Percentiles rank a stretch among this genome's conserved stretches.
Conservation (phyloP, 2,888 invertebrate genomes). For the Drosophila prolongata region DNA sequence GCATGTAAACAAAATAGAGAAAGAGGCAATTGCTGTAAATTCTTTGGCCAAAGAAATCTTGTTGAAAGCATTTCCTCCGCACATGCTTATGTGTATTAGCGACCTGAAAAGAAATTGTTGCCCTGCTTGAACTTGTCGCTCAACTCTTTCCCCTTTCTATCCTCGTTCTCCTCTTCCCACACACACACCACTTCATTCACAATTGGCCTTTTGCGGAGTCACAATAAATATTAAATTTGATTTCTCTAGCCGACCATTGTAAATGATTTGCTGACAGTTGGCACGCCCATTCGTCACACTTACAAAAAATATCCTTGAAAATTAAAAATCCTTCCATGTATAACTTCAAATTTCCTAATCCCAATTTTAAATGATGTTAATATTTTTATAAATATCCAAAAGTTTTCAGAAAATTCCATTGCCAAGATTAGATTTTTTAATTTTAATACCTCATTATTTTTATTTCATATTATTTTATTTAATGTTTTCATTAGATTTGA, state of each 20-base stretch:
- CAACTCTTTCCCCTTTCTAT: conserved; percentile 14
- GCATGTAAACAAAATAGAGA: conserved; percentile 49
- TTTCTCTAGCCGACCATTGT: conserved; percentile 31
- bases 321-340: too few species aligned
- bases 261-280: conserved; percentile 38
- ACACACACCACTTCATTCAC: conserved; percentile 40
- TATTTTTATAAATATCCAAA: too few species aligned
- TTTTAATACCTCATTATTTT: too few species aligned
- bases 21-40: conserved; percentile 66
- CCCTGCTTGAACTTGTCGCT: conserved; percentile 55
- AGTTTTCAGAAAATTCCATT: too few species aligned
- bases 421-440: too few species aligned
- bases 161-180: conserved; percentile 23
- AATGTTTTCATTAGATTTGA: too few species aligned
- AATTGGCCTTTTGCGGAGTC: conserved; percentile 44
- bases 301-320: background rate
- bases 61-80: conserved; percentile 77
- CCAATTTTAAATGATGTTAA: too few species aligned
- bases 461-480: too few species aligned
- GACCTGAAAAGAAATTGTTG: conserved; percentile 38
- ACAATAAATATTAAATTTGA: conserved; percentile 41
- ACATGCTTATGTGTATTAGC: conserved; percentile 40
- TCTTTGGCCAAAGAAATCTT: conserved; percentile 72
- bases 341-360: too few species aligned
- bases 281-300: conserved; percentile 20